A percentile compares a stretch with the other conserved stretches of the same genome.
These are phyloP conservation scores for Scaptomyza graminum DNA, from an alignment of 1,140 invertebrate genomes.

Conservation along the genomic window DNA sequence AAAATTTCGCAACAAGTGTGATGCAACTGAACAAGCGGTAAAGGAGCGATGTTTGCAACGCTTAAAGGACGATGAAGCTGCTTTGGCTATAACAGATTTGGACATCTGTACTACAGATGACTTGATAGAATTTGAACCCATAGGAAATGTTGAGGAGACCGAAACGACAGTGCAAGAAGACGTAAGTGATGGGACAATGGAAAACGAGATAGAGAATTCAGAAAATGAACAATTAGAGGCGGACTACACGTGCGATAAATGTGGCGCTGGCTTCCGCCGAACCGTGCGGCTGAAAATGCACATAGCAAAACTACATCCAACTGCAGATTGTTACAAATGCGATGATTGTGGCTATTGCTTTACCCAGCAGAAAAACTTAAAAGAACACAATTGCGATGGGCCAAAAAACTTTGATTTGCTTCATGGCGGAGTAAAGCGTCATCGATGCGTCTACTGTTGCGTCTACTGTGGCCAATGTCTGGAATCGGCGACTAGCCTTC, in stretches of 20 bases:
- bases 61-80: not conserved
- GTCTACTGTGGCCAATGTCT: slow-evolving; percentile 52
- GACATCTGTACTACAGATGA: not conserved
- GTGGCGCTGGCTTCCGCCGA: slow-evolving; percentile 58
- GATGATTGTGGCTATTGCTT: slow-evolving; percentile 40
- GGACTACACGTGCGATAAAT: slow-evolving; percentile 48
- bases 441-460: slow-evolving; percentile 29
- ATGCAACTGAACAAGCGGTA: slow-evolving; percentile 26
- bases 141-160: slow-evolving; percentile 28
- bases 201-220: no score
- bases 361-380: slow-evolving; percentile 22
- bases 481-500: slow-evolving; percentile 40
- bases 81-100: not conserved
- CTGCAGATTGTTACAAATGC: slow-evolving; percentile 26
- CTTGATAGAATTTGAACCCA: slow-evolving; percentile 42
- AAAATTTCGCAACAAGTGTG: slow-evolving; percentile 63
- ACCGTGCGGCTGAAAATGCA: slow-evolving; percentile 43
- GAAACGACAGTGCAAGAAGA: not conserved
- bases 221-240: no score
- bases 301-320: slow-evolving; percentile 41
- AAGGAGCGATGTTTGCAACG: not conserved
- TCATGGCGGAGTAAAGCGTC: not conserved
- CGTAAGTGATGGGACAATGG: not conserved
- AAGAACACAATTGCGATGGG: slow-evolving; percentile 33
- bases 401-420: not conserved